Percentiles rank a stretch among this genome's conserved stretches.
Conservation (phyloP, 2,888 invertebrate species). For the Euplagia quadripunctaria region DNA sequence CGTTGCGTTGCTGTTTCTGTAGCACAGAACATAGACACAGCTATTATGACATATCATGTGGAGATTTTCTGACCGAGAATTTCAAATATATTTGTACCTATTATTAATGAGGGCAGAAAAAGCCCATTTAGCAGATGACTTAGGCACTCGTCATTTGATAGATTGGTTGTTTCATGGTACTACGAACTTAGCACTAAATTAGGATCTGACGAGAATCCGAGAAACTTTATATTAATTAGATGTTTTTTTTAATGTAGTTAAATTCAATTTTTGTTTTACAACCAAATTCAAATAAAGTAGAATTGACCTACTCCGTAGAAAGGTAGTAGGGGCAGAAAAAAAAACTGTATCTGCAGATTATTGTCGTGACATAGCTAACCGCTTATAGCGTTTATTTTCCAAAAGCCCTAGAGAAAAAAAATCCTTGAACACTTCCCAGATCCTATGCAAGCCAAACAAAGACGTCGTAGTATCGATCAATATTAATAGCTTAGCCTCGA, state of each 20-base stretch:
- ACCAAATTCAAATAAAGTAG: too few relatives aligned
- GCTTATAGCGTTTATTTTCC: constrained; percentile 5
- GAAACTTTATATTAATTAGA: neutral
- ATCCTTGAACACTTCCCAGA: constrained; percentile 17
- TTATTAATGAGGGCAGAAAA: too few relatives aligned
- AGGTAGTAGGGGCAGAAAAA: too few relatives aligned
- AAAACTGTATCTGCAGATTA: too few relatives aligned
- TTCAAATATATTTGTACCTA: neutral
- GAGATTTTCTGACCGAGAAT: too few relatives aligned
- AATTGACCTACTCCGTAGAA: too few relatives aligned
- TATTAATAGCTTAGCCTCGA: constrained; percentile 52
- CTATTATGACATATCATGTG: too few relatives aligned
- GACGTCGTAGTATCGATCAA: constrained; percentile 45
- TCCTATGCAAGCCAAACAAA: constrained; percentile 44
- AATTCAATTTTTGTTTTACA: too few relatives aligned
- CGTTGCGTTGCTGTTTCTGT: too few relatives aligned
- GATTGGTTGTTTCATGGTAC: neutral
- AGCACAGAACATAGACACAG: too few relatives aligned
- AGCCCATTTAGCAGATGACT: neutral
- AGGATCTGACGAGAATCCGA: neutral
- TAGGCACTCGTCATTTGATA: too few relatives aligned
- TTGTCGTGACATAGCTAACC: neutral
- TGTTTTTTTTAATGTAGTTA: too few relatives aligned
- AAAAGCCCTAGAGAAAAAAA: constrained; percentile 6
- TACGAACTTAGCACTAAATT: neutral